phyloP scores from a whole-genome alignment of 2,888 invertebrate genomes.

The Brachyptera risi region DNA sequence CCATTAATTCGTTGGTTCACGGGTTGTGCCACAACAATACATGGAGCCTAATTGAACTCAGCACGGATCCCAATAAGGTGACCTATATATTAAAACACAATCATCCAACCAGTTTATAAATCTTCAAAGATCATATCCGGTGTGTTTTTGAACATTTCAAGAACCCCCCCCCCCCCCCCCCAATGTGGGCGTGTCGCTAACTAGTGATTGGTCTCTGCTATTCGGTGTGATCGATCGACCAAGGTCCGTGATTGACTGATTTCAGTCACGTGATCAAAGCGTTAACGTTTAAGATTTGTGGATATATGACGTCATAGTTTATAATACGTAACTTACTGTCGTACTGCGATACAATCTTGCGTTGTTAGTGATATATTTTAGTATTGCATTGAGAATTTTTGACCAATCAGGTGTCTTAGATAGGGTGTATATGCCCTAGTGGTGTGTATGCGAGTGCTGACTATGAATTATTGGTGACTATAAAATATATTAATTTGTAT shows the following conservation, averaged over 20 bases:
- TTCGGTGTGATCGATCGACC: not conserved
- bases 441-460: too few species aligned
- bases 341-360: not conserved
- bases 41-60: too few species aligned
- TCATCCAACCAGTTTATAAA: too few species aligned
- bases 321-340: not conserved
- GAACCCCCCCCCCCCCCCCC: too few species aligned
- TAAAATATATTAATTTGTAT: conserved; percentile 7
- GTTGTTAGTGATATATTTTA: conserved; percentile 1
- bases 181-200: too few species aligned
- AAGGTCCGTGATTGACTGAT: not conserved
- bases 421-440: too few species aligned
- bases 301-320: not conserved
- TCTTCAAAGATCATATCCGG: too few species aligned
- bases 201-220: not conserved
- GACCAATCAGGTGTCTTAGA: not conserved
- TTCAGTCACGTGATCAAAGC: not conserved
- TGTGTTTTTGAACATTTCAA: too few species aligned
- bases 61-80: too few species aligned
- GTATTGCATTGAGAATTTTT: not conserved
- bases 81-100: too few species aligned
- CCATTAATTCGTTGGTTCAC: too few species aligned
- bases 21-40: too few species aligned
- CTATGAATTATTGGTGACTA: conserved; percentile 4
- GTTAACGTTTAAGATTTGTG: conserved; percentile 11